A percentile compares a stretch with the other conserved stretches of the same genome.
phyloP scores from a whole-genome alignment of 2,113 vertebrate species.

The Callocephalon fimbriatum region DNA sequence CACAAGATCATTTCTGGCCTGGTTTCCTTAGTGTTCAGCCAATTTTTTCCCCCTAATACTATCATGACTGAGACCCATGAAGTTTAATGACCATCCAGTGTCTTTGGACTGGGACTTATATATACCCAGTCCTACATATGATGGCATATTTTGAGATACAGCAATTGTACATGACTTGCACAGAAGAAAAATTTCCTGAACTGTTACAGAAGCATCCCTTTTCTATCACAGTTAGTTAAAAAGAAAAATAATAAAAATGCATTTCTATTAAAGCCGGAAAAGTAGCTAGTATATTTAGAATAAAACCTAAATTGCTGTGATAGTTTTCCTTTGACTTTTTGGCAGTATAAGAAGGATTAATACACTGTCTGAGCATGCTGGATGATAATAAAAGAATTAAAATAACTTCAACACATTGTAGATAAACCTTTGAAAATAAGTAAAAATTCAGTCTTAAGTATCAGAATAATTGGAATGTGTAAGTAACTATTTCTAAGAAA shows the following conservation, averaged over 20 bases:
- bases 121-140: fast-evolving
- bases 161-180: not conserved
- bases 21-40: not conserved
- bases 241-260: slow-evolving; percentile 61
- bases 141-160: not conserved
- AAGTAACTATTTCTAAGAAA: slow-evolving; percentile 31
- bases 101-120: not conserved
- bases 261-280: slow-evolving; percentile 46
- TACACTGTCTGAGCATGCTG: slow-evolving; percentile 32
- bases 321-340: slow-evolving; percentile 70
- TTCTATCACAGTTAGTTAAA: slow-evolving; percentile 40
- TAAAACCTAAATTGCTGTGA: slow-evolving; percentile 64
- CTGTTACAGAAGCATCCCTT: slow-evolving; percentile 52
- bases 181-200: not conserved
- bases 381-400: slow-evolving; percentile 76
- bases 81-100: not conserved
- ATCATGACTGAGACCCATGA: not conserved
- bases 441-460: slow-evolving; percentile 61
- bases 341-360: slow-evolving; percentile 74
- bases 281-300: slow-evolving; percentile 59
- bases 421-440: slow-evolving; percentile 74
- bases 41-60: not conserved
- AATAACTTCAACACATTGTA: slow-evolving; percentile 62
- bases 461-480: slow-evolving; percentile 56
- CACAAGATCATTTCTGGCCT: not conserved